Conservation (phyloP, 2,888 invertebrate species). For the Phlogophora meticulosa region DNA sequence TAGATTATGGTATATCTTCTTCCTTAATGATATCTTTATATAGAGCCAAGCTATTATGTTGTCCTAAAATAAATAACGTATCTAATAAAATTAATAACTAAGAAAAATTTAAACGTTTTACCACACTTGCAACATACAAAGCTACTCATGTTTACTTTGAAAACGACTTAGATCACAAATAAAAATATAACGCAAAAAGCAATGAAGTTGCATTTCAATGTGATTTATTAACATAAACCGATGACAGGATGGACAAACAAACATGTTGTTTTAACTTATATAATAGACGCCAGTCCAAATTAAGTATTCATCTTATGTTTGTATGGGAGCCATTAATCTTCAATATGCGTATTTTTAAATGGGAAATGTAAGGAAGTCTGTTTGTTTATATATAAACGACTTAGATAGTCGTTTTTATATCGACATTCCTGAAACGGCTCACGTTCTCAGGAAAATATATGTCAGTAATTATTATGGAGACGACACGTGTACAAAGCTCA, state of each 20-base stretch:
- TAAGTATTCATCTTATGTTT: slow-evolving; percentile 72
- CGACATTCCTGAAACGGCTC: slow-evolving; percentile 78
- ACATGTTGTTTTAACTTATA: slow-evolving; percentile 66
- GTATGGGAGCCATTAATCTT: slow-evolving; percentile 67
- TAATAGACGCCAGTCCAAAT: slow-evolving; percentile 66
- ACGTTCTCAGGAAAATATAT: slow-evolving; percentile 75
- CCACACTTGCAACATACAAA: too few species aligned
- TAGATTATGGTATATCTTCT: neutral
- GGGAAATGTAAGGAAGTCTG: slow-evolving; percentile 65
- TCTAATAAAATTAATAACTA: neutral
- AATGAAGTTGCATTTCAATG: slow-evolving; percentile 50
- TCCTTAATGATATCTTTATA: neutral
- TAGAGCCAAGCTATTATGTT: neutral
- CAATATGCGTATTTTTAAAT: slow-evolving; percentile 65
- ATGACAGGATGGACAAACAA: slow-evolving; percentile 65
- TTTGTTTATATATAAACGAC: slow-evolving; percentile 64
- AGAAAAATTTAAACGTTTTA: too few species aligned
- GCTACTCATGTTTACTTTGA: slow-evolving; percentile 15
- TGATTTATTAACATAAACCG: slow-evolving; percentile 64
- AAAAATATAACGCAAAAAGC: slow-evolving; percentile 28
- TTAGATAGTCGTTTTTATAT: slow-evolving; percentile 51
- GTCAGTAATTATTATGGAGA: slow-evolving; percentile 66
- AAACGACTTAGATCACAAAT: slow-evolving; percentile 2
- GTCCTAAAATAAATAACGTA: neutral
- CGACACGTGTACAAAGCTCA: slow-evolving; percentile 63